Conservation (phyloP, 2,113 vertebrate species). For the Willisornis vidua region DNA sequence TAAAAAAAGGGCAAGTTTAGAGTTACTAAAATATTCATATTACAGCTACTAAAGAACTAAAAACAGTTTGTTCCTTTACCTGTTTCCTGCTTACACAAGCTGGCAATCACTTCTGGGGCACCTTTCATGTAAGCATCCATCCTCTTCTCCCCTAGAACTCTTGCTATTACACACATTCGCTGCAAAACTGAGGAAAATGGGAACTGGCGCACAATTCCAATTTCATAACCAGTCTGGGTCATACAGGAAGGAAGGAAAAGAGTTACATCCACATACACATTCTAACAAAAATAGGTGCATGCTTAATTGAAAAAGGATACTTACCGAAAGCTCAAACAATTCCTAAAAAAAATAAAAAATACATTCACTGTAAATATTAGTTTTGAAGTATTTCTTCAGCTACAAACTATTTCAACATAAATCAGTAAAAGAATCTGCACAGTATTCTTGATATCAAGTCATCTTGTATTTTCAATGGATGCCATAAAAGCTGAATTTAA, state of each 20-base stretch:
- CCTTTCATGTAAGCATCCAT: constrained; percentile 97
- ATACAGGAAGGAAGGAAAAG: neutral
- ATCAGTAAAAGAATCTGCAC: neutral
- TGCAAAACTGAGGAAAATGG: constrained; percentile 94
- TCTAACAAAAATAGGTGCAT: neutral
- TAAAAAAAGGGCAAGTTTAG: neutral
- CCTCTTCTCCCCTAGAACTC: constrained; percentile 88
- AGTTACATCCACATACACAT: neutral
- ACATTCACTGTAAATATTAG: neutral
- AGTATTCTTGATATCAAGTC: neutral
- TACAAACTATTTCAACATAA: neutral
- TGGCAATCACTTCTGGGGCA: constrained; percentile 90
- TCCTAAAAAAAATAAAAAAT: constrained; percentile 77
- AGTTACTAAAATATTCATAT: neutral
- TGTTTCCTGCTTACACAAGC: constrained; percentile 91
- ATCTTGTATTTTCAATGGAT: neutral
- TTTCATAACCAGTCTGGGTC: constrained; percentile 86
- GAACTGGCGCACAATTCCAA: constrained; percentile 96
- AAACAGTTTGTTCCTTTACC: constrained; percentile 69
- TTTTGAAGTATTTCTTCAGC: neutral
- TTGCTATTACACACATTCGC: constrained; percentile 91
- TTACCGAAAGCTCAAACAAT: constrained; percentile 91
- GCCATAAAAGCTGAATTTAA: neutral
- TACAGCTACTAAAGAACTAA: neutral
- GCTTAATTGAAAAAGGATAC: constrained; percentile 46